A percentile compares a stretch with the other conserved stretches of the same genome.
Evolutionary conservation across 2,888 invertebrate genomes (phyloP).

Genomic region (Sisyra nigra): DNA sequence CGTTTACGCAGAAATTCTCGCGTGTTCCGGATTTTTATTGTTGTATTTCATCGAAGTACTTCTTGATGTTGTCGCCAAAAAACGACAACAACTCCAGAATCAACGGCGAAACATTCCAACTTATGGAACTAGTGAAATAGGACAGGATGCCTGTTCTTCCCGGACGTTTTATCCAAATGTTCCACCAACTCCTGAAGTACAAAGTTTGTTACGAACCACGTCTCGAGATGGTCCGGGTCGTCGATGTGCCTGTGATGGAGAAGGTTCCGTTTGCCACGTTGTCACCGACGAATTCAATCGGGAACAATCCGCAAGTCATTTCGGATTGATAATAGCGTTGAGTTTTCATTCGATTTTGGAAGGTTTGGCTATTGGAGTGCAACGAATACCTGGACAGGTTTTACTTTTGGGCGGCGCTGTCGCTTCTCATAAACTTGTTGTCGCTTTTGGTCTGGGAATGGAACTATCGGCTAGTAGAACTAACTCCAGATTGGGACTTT

Average conservation of each 20-base stretch:
- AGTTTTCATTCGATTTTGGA: constrained; percentile 66
- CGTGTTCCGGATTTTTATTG: constrained; percentile 52
- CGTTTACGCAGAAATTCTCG: constrained; percentile 42
- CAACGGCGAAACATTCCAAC: constrained; percentile 3
- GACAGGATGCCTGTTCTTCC: background rate
- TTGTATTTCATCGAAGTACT: constrained; percentile 59
- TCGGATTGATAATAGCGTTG: constrained; percentile 54
- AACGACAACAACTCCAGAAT: constrained; percentile 17
- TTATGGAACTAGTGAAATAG: background rate
- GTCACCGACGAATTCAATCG: constrained; percentile 48
- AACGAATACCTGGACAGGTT: constrained; percentile 45
- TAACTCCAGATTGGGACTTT: constrained; percentile 3
- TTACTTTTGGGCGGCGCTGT: constrained; percentile 50
- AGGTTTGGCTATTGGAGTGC: constrained; percentile 68
- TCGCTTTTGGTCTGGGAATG: constrained; percentile 65
- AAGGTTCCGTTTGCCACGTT: constrained; percentile 37
- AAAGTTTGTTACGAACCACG: background rate
- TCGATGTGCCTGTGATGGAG: constrained; percentile 6
- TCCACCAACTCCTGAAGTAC: background rate
- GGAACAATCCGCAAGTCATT: constrained; percentile 40
- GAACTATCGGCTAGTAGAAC: constrained; percentile 32
- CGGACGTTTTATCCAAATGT: background rate
- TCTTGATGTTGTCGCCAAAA: constrained; percentile 46
- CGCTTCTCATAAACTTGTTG: constrained; percentile 64
- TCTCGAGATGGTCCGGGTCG: background rate